Evolutionary conservation across 2,113 vertebrate species (phyloP).

Genomic region (Struthio camelus): DNA sequence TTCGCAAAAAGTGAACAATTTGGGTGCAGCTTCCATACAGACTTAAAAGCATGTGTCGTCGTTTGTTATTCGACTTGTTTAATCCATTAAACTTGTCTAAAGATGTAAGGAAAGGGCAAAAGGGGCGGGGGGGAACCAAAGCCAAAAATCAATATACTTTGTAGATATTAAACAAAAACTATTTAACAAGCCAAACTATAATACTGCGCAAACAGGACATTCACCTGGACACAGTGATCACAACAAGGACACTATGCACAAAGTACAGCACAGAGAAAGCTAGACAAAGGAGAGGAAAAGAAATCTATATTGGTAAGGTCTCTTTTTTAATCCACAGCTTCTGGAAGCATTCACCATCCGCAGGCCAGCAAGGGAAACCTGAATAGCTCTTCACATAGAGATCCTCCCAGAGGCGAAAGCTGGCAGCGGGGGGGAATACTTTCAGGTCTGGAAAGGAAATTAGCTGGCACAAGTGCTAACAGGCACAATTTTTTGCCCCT

Average conservation of each 20-base stretch:
- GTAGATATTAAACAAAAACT: conserved; percentile 43
- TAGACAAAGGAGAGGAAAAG: neutral
- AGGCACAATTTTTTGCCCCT: neutral
- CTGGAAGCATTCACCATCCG: neutral
- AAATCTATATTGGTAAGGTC: neutral
- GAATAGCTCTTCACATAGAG: neutral
- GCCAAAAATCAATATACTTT: conserved; percentile 49
- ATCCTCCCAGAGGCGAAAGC: neutral
- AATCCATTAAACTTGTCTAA: conserved; percentile 1
- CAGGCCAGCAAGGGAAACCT: neutral
- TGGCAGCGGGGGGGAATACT: neutral
- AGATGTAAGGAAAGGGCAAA: neutral
- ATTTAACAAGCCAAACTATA: conserved; percentile 46
- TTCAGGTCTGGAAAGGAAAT: neutral
- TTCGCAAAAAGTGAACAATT: neutral
- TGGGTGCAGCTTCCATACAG: neutral
- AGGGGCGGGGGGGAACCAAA: neutral
- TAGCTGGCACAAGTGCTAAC: neutral
- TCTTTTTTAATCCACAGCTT: neutral
- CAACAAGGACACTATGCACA: conserved; percentile 54
- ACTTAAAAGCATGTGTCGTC: neutral
- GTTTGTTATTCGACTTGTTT: conserved; percentile 26
- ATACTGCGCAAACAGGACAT: conserved; percentile 52
- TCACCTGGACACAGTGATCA: conserved; percentile 47
- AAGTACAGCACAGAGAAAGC: conserved; percentile 18